Conservation (phyloP, 2,797 vertebrate species). For the Scyliorhinus canicula region DNA sequence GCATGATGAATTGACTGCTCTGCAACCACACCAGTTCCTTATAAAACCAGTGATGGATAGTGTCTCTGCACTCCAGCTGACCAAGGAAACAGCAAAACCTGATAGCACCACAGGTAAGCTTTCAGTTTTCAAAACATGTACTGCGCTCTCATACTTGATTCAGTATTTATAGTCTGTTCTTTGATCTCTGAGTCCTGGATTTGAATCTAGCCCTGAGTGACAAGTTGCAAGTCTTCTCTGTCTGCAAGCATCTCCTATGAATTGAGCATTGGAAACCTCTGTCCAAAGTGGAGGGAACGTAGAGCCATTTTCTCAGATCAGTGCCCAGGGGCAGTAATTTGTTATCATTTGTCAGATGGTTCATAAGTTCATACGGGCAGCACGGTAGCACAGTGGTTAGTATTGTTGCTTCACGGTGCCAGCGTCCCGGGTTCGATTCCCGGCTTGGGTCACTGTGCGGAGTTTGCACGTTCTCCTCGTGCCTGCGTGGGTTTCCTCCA, state of each 20-base stretch:
- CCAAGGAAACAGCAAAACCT: neutral
- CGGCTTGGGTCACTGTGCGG: no score
- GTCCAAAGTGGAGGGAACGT: neutral
- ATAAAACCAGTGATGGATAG: constrained; percentile 50
- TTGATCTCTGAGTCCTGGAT: neutral
- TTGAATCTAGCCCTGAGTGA: neutral
- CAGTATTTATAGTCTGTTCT: neutral
- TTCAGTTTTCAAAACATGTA: neutral
- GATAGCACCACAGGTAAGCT: neutral
- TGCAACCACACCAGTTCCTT: constrained; percentile 48
- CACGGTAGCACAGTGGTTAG: no score
- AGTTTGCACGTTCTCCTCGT: no score
- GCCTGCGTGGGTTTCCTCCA: no score
- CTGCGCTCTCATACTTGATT: neutral
- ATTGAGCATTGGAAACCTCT: neutral
- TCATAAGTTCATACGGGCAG: no score
- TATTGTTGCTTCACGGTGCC: no score
- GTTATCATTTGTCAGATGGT: neutral
- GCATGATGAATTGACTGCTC: constrained; percentile 38
- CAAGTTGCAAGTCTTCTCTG: neutral
- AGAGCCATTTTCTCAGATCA: neutral
- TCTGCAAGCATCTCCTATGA: neutral
- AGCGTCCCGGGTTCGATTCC: no score
- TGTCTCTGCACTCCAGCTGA: constrained; percentile 51
- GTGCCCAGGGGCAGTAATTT: neutral